Base-by-base conservation (phyloP, 1,140 invertebrate genomes). In the Agrilus planipennis region DNA sequence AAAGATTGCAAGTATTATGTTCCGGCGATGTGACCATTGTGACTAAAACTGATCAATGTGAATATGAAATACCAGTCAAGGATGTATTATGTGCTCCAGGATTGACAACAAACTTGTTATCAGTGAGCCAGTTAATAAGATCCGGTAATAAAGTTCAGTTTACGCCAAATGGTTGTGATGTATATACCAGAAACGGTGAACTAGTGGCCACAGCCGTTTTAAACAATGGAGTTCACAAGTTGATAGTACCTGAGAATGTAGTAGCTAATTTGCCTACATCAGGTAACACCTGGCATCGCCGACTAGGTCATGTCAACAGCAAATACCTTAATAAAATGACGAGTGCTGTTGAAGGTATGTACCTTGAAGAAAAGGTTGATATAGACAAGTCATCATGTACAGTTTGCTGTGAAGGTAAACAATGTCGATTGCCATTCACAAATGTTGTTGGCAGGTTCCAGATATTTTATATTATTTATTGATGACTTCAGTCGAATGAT, bases 401-500 rank as follows among this genome's bases (percentile, higher is more conserved):
- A n/a, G 37, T 25, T n/a, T 41, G 39, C 23, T 39, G 12, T n/a
- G 38, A 39, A 32, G 39, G 39, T 32, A 41, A 41, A 12, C 39
- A 41, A 34, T 18, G 17, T 32, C 19, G 29, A 34, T 34, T 41
- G 17, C 39, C 39, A 20, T 41, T 20, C 17, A 21, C 16, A 14
- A 12, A 25, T 27, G n/a, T 42, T 25, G 6, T 34, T 28, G 12
- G 34, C 34, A 2, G 27, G 41, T 15, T 17, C 20, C 4, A 42
- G 21, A 19, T 42, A 65, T 44, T 53, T 61, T 46, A 38, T 62
- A 10, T 49, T 54, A 23, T 60, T 62, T 23, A 47, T 53, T 34
- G 61, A 64, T 51, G 57, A 65, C 45, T 64, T 32, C 34, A 60
- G 51, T 14, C 45, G 50, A 45, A 61, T 57, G 44, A 34, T 21